Evolutionary conservation across 2,113 vertebrate genomes (phyloP).

Genomic region (Pipra filicauda): DNA sequence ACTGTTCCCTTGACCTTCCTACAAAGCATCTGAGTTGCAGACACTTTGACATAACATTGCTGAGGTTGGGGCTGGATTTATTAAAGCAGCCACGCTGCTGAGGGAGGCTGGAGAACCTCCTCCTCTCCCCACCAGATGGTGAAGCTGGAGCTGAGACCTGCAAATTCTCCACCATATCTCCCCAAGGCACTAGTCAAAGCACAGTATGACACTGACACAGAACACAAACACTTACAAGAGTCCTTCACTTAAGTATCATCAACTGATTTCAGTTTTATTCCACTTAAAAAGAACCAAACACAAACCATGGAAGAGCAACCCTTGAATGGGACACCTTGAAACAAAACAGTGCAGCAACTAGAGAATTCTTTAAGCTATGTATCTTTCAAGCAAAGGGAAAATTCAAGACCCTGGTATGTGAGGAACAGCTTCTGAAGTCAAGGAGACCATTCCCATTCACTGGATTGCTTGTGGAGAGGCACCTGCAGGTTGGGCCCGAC

Average conservation of each 20-base stretch:
- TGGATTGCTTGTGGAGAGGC: not conserved
- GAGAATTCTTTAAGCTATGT: not conserved
- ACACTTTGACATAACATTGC: not conserved
- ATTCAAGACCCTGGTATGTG: not conserved
- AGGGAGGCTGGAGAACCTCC: not conserved
- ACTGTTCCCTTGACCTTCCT: not conserved
- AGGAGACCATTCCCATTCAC: not conserved
- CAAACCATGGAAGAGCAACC: not conserved
- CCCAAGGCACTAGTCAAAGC: not conserved
- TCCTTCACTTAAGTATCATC: slow-evolving; percentile 39
- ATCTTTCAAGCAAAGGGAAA: not conserved
- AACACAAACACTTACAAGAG: not conserved
- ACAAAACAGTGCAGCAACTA: not conserved
- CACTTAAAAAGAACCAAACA: not conserved
- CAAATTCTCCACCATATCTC: not conserved
- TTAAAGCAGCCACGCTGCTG: not conserved
- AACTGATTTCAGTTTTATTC: not conserved
- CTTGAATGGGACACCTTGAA: not conserved
- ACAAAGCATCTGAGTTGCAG: not conserved
- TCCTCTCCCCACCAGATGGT: not conserved
- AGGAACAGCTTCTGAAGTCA: not conserved
- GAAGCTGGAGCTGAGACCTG: not conserved
- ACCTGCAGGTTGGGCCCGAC: not conserved
- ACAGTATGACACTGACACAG: not conserved
- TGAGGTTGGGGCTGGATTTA: not conserved